A percentile compares a stretch with the other conserved stretches of the same genome.
Evolutionary conservation across 2,113 vertebrate species (phyloP).

Genomic region (Motacilla tschutschensis): DNA sequence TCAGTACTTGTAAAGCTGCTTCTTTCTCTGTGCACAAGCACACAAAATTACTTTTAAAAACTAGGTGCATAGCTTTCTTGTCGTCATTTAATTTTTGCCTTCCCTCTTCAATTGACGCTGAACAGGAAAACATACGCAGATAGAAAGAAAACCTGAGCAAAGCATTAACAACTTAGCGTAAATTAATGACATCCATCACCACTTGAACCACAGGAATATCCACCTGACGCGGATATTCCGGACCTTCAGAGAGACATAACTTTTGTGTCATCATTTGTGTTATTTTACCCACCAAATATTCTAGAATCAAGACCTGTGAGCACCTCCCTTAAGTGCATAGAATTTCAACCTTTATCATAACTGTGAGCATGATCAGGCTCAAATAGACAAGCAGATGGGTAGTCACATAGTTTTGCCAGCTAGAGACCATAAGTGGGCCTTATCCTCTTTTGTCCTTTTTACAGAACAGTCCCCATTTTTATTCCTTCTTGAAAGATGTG

Average conservation of each 20-base stretch:
- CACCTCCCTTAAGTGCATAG: background rate
- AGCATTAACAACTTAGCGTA: background rate
- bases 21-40: background rate
- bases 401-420: background rate
- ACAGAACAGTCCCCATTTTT: background rate
- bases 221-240: background rate
- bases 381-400: background rate
- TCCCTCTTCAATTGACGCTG: background rate
- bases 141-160: background rate
- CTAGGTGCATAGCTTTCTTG: background rate
- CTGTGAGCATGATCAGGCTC: background rate
- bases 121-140: background rate
- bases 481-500: background rate
- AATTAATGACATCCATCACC: background rate
- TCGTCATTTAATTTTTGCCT: background rate
- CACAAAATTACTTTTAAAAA: background rate
- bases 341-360: background rate
- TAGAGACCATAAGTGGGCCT: background rate
- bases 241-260: background rate
- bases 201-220: background rate
- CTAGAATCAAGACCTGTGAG: background rate
- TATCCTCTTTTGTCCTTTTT: background rate
- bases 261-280: background rate
- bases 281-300: background rate
- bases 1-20: background rate